These are phyloP conservation scores for Formica aserva DNA, from an alignment of 2,888 invertebrate species.

Conservation along the genomic window DNA sequence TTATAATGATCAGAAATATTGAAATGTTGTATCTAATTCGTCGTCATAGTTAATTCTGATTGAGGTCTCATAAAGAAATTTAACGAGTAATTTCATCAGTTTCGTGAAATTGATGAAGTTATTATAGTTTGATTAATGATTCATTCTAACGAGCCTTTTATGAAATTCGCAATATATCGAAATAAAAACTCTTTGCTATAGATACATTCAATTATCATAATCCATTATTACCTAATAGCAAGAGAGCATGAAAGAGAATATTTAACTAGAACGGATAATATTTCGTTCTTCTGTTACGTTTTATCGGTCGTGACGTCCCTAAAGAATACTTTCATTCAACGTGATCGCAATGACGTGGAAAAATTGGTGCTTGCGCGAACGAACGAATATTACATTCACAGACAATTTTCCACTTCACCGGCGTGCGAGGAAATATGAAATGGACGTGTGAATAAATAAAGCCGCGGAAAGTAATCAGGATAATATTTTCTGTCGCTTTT, in stretches of 20 bases:
- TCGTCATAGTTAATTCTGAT: background rate
- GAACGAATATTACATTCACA: slow-evolving; percentile 31
- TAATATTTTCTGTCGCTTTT: slow-evolving; percentile 5
- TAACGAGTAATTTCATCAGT: slow-evolving; percentile 5
- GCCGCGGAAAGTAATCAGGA: background rate
- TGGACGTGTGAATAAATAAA: slow-evolving; percentile 21
- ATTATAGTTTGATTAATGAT: background rate
- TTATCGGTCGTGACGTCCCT: slow-evolving; percentile 29
- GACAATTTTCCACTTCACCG: slow-evolving; percentile 29
- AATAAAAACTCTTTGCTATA: background rate
- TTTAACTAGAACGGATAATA: background rate
- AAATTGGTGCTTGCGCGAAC: slow-evolving; percentile 24
- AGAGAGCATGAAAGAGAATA: background rate
- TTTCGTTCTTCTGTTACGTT: slow-evolving; percentile 9
- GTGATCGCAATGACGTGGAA: slow-evolving; percentile 32
- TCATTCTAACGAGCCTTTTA: background rate
- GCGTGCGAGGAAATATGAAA: slow-evolving; percentile 5
- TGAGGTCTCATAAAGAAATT: background rate
- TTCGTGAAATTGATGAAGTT: background rate
- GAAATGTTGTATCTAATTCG: background rate
- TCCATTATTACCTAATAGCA: background rate
- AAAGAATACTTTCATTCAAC: slow-evolving; percentile 14
- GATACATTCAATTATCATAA: slow-evolving; percentile 1
- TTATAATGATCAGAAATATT: slow-evolving; percentile 2
- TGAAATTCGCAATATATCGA: background rate